phyloP scores from a whole-genome alignment of 2,888 invertebrate genomes.

The Orthosia gothica region DNA sequence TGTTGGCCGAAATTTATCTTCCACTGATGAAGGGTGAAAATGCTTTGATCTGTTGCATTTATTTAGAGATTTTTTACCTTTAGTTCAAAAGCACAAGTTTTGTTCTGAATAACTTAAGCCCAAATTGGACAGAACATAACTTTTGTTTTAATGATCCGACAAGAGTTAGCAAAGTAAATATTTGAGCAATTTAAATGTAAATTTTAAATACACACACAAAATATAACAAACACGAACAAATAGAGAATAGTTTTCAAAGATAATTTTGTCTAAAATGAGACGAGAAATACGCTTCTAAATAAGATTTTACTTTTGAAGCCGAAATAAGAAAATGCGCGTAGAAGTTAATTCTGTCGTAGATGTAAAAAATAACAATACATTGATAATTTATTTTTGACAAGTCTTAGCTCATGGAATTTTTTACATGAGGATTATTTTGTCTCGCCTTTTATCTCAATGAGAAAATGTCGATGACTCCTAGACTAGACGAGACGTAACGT shows the following conservation, averaged over 20 bases:
- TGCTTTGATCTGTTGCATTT: slow-evolving; percentile 43
- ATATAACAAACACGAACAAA: slow-evolving; percentile 9
- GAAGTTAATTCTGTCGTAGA: not conserved
- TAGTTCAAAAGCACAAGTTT: slow-evolving; percentile 30
- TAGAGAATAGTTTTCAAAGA: slow-evolving; percentile 1
- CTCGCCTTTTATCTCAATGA: slow-evolving; percentile 36
- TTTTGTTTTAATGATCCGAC: not conserved
- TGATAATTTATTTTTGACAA: slow-evolving; percentile 25
- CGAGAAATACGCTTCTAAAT: not conserved
- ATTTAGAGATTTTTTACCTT: slow-evolving; percentile 14
- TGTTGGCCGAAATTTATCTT: slow-evolving; percentile 22
- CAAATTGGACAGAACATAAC: slow-evolving; percentile 10
- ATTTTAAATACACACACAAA: not conserved
- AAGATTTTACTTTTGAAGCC: slow-evolving; percentile 9
- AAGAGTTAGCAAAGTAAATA: not conserved
- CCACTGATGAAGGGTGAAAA: slow-evolving; percentile 29
- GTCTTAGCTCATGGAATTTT: slow-evolving; percentile 20
- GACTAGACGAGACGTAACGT: slow-evolving; percentile 42
- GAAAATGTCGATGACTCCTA: slow-evolving; percentile 52
- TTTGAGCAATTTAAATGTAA: slow-evolving; percentile 1
- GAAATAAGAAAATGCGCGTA: not conserved
- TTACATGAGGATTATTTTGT: slow-evolving; percentile 31
- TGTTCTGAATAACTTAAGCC: slow-evolving; percentile 1
- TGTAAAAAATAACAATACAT: slow-evolving; percentile 23
- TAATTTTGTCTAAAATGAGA: slow-evolving; percentile 5